Percentiles rank a stretch among this genome's conserved stretches.
Evolutionary conservation across 2,797 vertebrate species (phyloP).

Genomic region (Sebastes nivosus): DNA sequence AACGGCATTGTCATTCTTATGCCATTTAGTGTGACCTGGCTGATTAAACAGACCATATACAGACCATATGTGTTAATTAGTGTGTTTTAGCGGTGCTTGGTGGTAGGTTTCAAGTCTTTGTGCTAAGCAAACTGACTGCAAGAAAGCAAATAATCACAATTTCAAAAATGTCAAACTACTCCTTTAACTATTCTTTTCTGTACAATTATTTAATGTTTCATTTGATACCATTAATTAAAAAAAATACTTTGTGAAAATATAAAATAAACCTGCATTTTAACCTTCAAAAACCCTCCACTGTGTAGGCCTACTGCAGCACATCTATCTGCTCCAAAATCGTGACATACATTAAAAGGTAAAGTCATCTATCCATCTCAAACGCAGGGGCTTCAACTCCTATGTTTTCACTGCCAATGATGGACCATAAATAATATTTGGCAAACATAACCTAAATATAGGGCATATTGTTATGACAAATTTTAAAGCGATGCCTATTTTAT

Average conservation of each 20-base stretch:
- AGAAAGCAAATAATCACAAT: too few relatives aligned
- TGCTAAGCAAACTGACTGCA: neutral
- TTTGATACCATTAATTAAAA: neutral
- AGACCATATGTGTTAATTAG: too few relatives aligned
- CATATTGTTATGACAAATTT: neutral
- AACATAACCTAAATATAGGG: neutral
- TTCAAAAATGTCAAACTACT: too few relatives aligned
- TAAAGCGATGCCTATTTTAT: neutral
- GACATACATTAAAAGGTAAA: neutral
- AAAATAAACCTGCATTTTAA: neutral
- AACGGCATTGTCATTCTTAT: too few relatives aligned
- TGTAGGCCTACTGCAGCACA: neutral
- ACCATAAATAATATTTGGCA: neutral
- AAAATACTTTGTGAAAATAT: neutral
- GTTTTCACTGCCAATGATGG: neutral
- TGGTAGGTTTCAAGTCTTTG: neutral
- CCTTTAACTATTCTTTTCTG: too few relatives aligned
- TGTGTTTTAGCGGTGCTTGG: neutral
- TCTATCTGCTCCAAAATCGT: neutral
- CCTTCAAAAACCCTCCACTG: neutral
- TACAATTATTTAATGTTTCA: neutral
- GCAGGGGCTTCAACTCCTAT: neutral
- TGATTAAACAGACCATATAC: too few relatives aligned
- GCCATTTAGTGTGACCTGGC: too few relatives aligned
- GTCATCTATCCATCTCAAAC: neutral